phyloP scores from a whole-genome alignment of 2,797 vertebrate genomes.

The Artibeus jamaicensis region DNA sequence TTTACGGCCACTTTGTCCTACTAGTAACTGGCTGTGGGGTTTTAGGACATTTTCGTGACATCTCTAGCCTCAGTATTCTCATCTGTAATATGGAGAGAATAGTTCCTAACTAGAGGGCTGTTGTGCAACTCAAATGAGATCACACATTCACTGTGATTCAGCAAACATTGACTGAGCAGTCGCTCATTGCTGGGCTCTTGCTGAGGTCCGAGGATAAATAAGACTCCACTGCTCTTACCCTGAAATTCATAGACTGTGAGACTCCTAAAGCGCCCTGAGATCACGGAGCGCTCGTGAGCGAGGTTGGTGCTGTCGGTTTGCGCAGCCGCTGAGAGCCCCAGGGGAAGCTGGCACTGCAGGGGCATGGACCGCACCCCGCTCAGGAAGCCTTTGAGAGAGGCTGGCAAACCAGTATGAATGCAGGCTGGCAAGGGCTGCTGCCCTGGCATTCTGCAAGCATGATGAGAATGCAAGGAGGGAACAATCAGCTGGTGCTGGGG shows the following conservation, averaged over 20 bases:
- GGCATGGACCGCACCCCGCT: not conserved
- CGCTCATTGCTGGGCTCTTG: not conserved
- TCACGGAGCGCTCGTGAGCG: not conserved
- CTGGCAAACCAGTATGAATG: not conserved
- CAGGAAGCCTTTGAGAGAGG: not conserved
- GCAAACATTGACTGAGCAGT: not conserved
- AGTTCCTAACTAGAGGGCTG: not conserved
- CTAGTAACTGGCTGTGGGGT: not conserved
- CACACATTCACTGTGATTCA: not conserved
- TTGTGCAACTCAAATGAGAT: not conserved
- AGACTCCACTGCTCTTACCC: not conserved
- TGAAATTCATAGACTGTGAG: not conserved
- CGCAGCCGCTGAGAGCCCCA: not conserved
- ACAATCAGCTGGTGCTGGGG: accelerated
- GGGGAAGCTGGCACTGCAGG: not conserved
- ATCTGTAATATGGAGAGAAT: not conserved
- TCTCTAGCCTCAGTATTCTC: not conserved
- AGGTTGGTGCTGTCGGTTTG: accelerated
- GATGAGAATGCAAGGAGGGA: not conserved
- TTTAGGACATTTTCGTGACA: not conserved
- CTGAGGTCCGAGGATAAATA: not conserved
- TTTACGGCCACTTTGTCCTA: not conserved
- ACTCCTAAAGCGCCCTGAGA: not conserved
- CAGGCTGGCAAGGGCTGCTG: too few species aligned
- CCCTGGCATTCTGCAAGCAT: not conserved